Percentiles rank a stretch among this genome's conserved stretches.
These are phyloP conservation scores for Microplitis manilae DNA, from an alignment of 2,888 invertebrate genomes.

Conservation along the genomic window DNA sequence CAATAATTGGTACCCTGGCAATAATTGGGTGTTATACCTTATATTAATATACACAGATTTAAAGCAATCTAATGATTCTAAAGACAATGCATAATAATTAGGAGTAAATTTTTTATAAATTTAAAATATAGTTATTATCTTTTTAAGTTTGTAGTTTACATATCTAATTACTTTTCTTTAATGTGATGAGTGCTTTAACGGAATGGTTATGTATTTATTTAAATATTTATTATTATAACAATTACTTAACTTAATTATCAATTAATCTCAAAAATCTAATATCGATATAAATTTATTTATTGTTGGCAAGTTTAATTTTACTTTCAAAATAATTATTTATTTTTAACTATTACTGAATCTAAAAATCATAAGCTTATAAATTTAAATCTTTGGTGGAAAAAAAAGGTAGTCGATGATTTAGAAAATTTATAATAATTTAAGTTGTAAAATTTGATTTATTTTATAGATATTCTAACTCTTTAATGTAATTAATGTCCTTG, in stretches of 20 bases:
- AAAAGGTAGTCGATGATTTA: not conserved
- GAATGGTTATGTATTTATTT: conserved; percentile 17
- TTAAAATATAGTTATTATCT: conserved; percentile 4
- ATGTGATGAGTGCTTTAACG: conserved; percentile 41
- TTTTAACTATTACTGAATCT: not conserved
- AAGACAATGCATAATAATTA: conserved; percentile 5
- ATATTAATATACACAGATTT: not conserved
- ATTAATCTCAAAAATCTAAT: not conserved
- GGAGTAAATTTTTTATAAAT: conserved; percentile 24
- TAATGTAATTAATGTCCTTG: not conserved
- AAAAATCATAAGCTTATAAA: not conserved
- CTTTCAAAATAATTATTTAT: not conserved
- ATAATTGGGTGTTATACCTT: not conserved
- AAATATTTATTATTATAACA: not conserved
- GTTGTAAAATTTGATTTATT: not conserved
- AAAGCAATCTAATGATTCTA: not conserved
- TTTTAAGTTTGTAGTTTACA: not conserved
- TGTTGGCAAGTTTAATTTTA: not conserved
- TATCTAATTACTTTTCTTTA: conserved; percentile 24
- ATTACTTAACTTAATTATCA: not conserved
- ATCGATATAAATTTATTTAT: not conserved
- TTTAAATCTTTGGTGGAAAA: not conserved
- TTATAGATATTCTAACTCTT: not conserved
- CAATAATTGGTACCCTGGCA: too few relatives aligned
- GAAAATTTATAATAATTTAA: not conserved